Conservation (phyloP, 2,797 vertebrate species). For the Steatocranus sp. region DNA sequence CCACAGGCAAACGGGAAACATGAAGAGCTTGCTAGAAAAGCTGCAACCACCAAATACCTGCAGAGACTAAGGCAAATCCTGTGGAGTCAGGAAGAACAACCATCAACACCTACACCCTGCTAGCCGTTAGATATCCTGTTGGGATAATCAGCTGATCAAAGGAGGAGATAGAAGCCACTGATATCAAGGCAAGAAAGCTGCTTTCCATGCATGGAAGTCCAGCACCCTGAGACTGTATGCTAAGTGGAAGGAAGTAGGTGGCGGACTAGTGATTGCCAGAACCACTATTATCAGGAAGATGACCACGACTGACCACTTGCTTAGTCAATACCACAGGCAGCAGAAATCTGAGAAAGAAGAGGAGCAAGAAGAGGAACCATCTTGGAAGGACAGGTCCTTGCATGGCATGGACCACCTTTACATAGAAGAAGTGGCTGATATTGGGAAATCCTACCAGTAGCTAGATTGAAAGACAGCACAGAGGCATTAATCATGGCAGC, state of each 20-base stretch:
- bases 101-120: neutral
- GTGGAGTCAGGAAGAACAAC: neutral
- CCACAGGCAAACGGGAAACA: neutral
- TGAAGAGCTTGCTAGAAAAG: neutral
- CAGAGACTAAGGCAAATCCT: neutral
- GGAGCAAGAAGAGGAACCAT: neutral
- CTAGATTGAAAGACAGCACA: neutral
- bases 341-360: neutral
- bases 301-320: neutral
- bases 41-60: neutral
- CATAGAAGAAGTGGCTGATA: neutral
- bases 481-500: neutral
- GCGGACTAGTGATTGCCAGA: neutral
- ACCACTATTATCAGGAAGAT: neutral
- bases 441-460: neutral
- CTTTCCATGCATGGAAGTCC: neutral
- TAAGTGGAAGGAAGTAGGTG: neutral
- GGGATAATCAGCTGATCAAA: neutral
- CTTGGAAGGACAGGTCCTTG: neutral
- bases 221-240: neutral
- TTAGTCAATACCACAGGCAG: neutral
- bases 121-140: neutral
- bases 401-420: accelerated
- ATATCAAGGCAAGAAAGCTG: neutral
- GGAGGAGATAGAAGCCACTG: neutral